Evolutionary conservation across 1,140 invertebrate genomes (phyloP).

Genomic region (silkworm (Bombyx mori)): DNA sequence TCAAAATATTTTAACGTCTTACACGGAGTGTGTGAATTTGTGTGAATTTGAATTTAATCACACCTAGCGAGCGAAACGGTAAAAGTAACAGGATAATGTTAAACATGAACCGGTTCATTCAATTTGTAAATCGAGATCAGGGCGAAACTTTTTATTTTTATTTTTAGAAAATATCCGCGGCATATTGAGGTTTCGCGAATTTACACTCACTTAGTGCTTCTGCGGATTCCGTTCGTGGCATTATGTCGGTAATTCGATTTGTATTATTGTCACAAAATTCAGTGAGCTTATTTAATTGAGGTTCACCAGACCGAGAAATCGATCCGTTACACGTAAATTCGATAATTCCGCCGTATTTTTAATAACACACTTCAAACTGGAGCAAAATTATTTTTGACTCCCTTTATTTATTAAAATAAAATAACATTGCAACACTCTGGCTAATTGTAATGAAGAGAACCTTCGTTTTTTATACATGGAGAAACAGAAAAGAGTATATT

Average conservation of each 20-base stretch:
- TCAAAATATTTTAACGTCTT: no score
- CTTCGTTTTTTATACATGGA: no score
- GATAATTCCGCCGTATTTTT: no score
- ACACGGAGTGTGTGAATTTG: no score
- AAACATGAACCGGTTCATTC: slow-evolving; percentile 27
- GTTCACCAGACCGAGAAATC: neutral
- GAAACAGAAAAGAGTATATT: no score
- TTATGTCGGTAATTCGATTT: neutral
- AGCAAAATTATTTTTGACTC: no score
- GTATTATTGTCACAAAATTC: slow-evolving; percentile 5
- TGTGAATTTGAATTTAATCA: no score
- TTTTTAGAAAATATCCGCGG: slow-evolving; percentile 10
- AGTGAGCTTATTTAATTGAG: slow-evolving; percentile 7
- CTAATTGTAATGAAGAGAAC: no score
- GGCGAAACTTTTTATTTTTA: slow-evolving; percentile 10
- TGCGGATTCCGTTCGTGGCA: no score
- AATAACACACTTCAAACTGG: no score
- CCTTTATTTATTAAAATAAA: no score
- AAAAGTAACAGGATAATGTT: slow-evolving; percentile 40
- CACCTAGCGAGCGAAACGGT: slow-evolving; percentile 24
- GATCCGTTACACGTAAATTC: neutral
- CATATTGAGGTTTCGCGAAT: slow-evolving; percentile 5
- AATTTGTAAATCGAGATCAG: slow-evolving; percentile 26
- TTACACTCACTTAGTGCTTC: slow-evolving; percentile 2
- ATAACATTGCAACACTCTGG: no score